Evolutionary conservation across 2,797 vertebrate genomes (phyloP), one percentile per base, ranked within the genome.

Genomic region (Cuculus canorus): DNA sequence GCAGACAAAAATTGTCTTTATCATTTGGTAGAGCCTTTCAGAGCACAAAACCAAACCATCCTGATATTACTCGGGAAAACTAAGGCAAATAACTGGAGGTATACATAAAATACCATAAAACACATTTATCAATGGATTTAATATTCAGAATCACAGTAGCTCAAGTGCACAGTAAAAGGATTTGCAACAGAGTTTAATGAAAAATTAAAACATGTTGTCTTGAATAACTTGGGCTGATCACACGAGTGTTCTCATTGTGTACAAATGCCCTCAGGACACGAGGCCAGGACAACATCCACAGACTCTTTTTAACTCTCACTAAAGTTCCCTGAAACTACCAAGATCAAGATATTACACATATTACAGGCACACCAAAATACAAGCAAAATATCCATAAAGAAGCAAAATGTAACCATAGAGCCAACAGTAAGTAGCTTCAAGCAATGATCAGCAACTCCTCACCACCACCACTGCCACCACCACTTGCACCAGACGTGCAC

Each of bases 381-480:
- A n/a, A 48, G 28, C 16, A 82, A 39, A 93, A 16, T 5, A 28
- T 3, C 6, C 1, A n/a, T n/a, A n/a, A n/a, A n/a, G n/a, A 16
- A 13, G 10, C 19, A 60, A n/a, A n/a, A 12, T 4, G 48, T 13
- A 54, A 27, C 41, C 28, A 11, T 3, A 15, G 0, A 25, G 33
- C 9, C 24, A 3, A 15, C 13, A 32, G 35, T 13, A n/a, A 57
- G 70, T 0, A 48, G 27, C 53, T 76, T 21, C 30, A 69, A 79
- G 71, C 32, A 59, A 27, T 27, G 47, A 23, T 1, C 70, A 45
- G 18, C 0, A 0, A 30, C 52, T 47, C 19, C 39, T 57, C n/a
- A 11, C 17, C 1, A 1, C 11, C 47, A 60, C 66, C 39, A 28
- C 10, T 39, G 52, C 14, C 35, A 25, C 2, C 32, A 60, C 48